phyloP scores from a whole-genome alignment of 2,797 vertebrate species.

The Lateolabrax maculatus region DNA sequence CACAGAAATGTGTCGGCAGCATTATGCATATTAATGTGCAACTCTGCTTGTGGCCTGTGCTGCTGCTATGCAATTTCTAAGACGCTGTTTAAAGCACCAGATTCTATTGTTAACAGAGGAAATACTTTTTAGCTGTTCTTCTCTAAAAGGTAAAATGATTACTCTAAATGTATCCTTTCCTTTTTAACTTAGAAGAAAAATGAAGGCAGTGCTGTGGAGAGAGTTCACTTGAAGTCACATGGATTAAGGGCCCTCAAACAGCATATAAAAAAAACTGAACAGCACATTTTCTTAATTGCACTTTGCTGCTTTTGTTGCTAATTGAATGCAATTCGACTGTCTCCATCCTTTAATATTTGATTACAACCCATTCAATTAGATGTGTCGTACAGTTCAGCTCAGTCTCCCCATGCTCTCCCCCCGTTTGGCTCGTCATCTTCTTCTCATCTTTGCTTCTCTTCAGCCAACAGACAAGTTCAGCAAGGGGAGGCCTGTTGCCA shows the following conservation, averaged over 20 bases:
- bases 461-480: slow-evolving; percentile 72
- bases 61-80: slow-evolving; percentile 42
- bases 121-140: slow-evolving; percentile 20
- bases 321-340: neutral
- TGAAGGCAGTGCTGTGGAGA: neutral
- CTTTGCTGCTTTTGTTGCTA: neutral
- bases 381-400: slow-evolving; percentile 38
- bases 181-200: slow-evolving; percentile 19
- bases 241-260: neutral
- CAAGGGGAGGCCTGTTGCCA: slow-evolving; percentile 79
- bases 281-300: slow-evolving; percentile 4
- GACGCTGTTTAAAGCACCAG: slow-evolving; percentile 24
- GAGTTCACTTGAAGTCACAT: slow-evolving; percentile 15
- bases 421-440: slow-evolving; percentile 59
- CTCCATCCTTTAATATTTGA: slow-evolving; percentile 41
- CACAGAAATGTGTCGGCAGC: slow-evolving; percentile 39
- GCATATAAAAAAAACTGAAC: slow-evolving; percentile 4
- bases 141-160: slow-evolving; percentile 39
- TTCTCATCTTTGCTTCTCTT: slow-evolving; percentile 72
- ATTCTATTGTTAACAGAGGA: slow-evolving; percentile 32
- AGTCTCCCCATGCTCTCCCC: slow-evolving; percentile 36
- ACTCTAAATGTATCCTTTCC: slow-evolving; percentile 10
- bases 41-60: slow-evolving; percentile 20
- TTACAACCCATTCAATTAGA: slow-evolving; percentile 29
- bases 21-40: slow-evolving; percentile 55